Evolutionary conservation across 2,888 invertebrate species (phyloP), one percentile per base, ranked within the genome.

Genomic region (Sacculina carcini): DNA sequence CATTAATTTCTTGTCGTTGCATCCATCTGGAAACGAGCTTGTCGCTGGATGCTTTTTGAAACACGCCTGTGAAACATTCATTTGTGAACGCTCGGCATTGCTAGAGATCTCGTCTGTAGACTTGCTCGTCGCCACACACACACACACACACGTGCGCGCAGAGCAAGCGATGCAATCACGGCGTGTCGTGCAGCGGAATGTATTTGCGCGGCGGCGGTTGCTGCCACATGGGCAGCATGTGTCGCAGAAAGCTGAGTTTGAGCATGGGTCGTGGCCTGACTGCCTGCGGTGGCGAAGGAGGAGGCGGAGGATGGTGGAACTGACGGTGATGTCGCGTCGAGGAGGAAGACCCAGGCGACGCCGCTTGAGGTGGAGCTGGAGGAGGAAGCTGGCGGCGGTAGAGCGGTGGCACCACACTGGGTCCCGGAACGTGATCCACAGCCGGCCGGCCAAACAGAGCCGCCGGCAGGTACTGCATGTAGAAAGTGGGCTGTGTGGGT

Each of bases 381-480:
- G 40, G 2, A 7, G 42, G 40, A n/a, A n/a, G n/a, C n/a, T n/a
- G n/a, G n/a, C n/a, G n/a, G n/a, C n/a, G n/a, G n/a, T n/a, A n/a
- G n/a, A n/a, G n/a, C 23, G 23, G 39, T 28, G 42, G 42, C 42
- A 26, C 42, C 26, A 26, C 42, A n/a, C 26, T 28, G 26, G 24
- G 5, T n/a, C 42, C 28, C 5, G 44, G 16, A 19, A 44, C 19
- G 44, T 28, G 19, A 29, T 44, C 44, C 3, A 29, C 44, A 2
- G 44, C 16, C 16, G 44, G 44, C 26, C 28, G 44, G 16, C 19
- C 44, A 19, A 44, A 44, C 44, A 44, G 44, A 16, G 26, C 44
- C 2, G 44, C 28, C 44, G 44, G 44, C 44, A 44, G 44, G 44
- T 44, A 44, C 28, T 44, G 44, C 28, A 44, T 29, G 44, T 44